These are phyloP conservation scores for Epizoanthus ramosus DNA, from an alignment of 92 coral and sea anemone species.

Conservation along the genomic window DNA sequence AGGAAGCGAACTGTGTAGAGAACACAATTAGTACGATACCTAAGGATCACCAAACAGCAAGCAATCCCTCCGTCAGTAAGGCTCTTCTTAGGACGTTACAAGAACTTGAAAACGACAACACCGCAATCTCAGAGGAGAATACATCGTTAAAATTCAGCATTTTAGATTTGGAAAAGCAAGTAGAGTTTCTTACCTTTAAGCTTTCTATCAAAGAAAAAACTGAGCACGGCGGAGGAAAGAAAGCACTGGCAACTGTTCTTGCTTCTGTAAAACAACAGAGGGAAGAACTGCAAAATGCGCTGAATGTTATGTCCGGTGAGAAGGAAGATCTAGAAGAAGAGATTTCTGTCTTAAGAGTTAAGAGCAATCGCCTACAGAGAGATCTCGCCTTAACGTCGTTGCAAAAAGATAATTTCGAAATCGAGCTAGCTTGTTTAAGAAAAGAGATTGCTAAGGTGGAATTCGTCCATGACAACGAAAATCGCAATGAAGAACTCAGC, in stretches of 20 bases:
- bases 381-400: conserved; percentile 62
- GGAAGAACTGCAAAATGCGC: conserved; percentile 78
- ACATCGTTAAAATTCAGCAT: conserved; percentile 59
- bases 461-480: not conserved
- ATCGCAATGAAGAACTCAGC: not conserved
- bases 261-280: conserved; percentile 86
- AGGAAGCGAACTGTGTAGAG: not conserved
- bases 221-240: conserved; percentile 64
- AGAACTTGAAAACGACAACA: conserved; percentile 62
- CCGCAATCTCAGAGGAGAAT: conserved; percentile 60
- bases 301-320: conserved; percentile 62
- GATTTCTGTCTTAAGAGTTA: conserved; percentile 46
- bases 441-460: not conserved
- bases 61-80: conserved; percentile 22
- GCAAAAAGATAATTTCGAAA: conserved; percentile 65
- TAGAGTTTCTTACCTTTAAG: conserved; percentile 67
- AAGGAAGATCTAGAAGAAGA: conserved; percentile 80
- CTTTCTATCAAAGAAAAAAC: conserved; percentile 64
- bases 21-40: not conserved
- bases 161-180: conserved; percentile 65
- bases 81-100: conserved; percentile 44
- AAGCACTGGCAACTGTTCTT: conserved; percentile 67
- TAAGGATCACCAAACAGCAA: not conserved
- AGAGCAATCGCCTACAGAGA: conserved; percentile 62
- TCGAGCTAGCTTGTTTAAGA: conserved; percentile 59